phyloP scores from a whole-genome alignment of 2,113 vertebrate genomes.

The Isurus oxyrinchus region DNA sequence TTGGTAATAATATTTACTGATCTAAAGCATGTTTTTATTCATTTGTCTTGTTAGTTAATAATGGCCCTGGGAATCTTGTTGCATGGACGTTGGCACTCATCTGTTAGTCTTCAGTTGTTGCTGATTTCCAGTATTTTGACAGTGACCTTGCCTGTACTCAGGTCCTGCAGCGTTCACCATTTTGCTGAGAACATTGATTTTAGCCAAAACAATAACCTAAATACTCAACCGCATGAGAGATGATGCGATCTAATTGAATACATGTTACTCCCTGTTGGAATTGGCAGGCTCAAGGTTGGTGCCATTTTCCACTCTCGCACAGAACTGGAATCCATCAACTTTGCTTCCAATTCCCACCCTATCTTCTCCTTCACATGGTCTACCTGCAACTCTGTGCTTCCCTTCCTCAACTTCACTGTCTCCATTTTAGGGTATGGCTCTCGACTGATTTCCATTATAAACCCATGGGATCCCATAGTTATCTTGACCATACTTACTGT shows the following conservation, averaged over 20 bases:
- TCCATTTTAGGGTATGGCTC: neutral
- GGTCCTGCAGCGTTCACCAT: neutral
- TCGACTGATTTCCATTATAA: neutral
- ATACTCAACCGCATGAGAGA: neutral
- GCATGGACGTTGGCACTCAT: neutral
- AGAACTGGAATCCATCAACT: neutral
- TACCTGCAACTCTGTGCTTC: neutral
- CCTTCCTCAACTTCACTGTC: neutral
- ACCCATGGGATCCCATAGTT: neutral
- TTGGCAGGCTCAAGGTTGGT: neutral
- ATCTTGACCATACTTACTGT: neutral
- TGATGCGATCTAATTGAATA: neutral
- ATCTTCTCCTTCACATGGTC: neutral
- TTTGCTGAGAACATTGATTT: constrained; percentile 4
- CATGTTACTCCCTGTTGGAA: neutral
- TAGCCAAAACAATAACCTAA: neutral
- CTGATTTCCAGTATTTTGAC: neutral
- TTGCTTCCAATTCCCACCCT: neutral
- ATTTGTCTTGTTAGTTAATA: neutral
- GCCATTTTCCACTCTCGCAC: neutral
- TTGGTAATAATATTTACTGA: neutral
- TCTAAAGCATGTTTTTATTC: neutral
- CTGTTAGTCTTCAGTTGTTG: neutral
- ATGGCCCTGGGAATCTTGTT: neutral
- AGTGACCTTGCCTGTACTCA: neutral